Evolutionary conservation across 2,888 invertebrate genomes (phyloP).

Genomic region (Dichetophora obliterata): DNA sequence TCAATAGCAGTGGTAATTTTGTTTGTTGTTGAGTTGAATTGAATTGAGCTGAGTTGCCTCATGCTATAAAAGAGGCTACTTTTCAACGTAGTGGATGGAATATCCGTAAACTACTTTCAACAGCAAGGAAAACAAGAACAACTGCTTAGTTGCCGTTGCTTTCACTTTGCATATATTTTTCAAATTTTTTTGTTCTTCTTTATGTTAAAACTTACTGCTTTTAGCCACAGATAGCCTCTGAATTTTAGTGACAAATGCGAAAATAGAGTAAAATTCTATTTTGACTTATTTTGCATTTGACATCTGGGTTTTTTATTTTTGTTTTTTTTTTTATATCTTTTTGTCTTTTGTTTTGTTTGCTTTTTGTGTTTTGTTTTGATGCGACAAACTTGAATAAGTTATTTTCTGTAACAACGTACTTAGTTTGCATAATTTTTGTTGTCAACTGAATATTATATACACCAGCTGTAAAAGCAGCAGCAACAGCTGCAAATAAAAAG

Average conservation of each 20-base stretch:
- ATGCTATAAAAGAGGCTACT: too few species aligned
- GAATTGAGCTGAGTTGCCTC: too few species aligned
- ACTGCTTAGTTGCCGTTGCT: too few species aligned
- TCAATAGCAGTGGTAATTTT: too few species aligned
- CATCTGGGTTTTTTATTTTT: neutral
- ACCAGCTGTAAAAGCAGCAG: neutral
- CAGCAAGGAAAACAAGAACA: neutral
- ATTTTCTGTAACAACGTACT: slow-evolving; percentile 18
- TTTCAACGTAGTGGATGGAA: too few species aligned
- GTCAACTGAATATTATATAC: slow-evolving; percentile 18
- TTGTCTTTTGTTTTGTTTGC: neutral
- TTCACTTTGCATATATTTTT: neutral
- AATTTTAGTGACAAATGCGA: neutral
- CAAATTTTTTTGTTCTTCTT: neutral
- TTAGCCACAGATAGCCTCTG: neutral
- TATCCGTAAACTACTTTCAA: neutral
- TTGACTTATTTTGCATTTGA: slow-evolving; percentile 9
- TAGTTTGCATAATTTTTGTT: slow-evolving; percentile 34
- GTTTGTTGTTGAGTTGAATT: too few species aligned
- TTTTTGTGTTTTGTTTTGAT: neutral
- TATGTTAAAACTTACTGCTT: neutral
- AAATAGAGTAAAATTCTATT: neutral
- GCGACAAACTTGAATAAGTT: slow-evolving; percentile 27
- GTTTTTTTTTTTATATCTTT: neutral
- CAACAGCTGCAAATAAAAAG: too few species aligned